Percentiles rank a stretch among this genome's conserved stretches.
These are phyloP conservation scores for Parauchenoglanis punctatus DNA, from an alignment of 2,797 vertebrate species.

Conservation along the genomic window DNA sequence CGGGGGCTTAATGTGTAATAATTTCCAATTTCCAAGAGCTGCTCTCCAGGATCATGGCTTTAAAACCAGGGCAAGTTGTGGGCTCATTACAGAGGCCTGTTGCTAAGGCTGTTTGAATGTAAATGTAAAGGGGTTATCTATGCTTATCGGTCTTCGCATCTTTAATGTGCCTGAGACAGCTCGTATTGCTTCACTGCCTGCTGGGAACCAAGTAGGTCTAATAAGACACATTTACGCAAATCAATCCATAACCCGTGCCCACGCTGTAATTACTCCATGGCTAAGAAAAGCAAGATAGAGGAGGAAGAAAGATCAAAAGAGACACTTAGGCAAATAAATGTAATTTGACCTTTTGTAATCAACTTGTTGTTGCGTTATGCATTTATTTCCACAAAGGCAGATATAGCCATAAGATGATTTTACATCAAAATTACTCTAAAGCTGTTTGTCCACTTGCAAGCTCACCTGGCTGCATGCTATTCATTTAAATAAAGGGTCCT, in stretches of 20 bases:
- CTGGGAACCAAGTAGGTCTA: conserved; percentile 82
- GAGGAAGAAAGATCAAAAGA: conserved; percentile 35
- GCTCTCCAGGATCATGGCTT: conserved; percentile 96
- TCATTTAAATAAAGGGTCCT: background rate
- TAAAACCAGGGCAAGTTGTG: conserved; percentile 87
- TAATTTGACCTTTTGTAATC: conserved; percentile 21
- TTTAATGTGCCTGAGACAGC: conserved; percentile 89
- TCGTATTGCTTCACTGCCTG: conserved; percentile 83
- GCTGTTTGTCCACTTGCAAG: background rate
- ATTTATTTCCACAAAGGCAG: background rate
- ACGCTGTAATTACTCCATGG: conserved; percentile 69
- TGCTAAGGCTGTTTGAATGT: conserved; percentile 97
- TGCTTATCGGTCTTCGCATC: conserved; percentile 88
- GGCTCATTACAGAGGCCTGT: conserved; percentile 93
- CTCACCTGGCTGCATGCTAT: background rate
- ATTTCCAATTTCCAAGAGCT: conserved; percentile 98
- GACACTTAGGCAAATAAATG: conserved; percentile 32
- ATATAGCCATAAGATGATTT: background rate
- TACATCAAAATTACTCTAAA: background rate
- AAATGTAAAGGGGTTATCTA: conserved; percentile 74
- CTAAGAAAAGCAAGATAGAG: conserved; percentile 31
- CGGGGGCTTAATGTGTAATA: conserved; percentile 99
- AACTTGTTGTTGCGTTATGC: background rate
- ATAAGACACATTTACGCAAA: conserved; percentile 86
- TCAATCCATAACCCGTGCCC: conserved; percentile 78